Base-by-base conservation (phyloP, 2,888 invertebrate genomes). In the Xanthorhoe spadicearia region DNA sequence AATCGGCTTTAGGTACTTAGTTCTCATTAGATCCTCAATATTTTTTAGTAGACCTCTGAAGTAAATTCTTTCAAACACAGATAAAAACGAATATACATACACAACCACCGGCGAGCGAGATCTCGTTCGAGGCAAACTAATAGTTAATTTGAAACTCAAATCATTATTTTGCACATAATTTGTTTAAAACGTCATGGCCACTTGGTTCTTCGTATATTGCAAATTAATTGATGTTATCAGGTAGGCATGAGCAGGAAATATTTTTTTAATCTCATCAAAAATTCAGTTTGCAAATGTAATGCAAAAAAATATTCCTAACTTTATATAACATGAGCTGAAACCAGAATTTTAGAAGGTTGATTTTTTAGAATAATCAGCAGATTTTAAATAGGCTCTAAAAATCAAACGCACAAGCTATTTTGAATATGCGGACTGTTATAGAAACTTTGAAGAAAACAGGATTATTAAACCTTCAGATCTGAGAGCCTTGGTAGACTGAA, bases 161-260 rank as follows among this genome's bases (percentile, higher is more conserved):
- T 10, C 38, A 38, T 38, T 10, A 38, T 38, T 9, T 23, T 13
- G 38, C 13, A 43, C 38, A 43, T 43, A 5, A 13, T 43, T 43
- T 43, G 38, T 13, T 23, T 23, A 23, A 23, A 23, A 43, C 38
- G 2, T 13, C 38, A 43, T 13, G 38, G 38, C 3, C 38, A 43
- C 38, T 13, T 10, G 32, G 32, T 7, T 4, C 32, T 7, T 32
- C 38, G 38, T 13, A 13, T 13, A 38, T 38, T 13, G 38, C 38
- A 43, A 43, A 43, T 43, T 43, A 43, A 43, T 43, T 43, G 38
- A 43, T 43, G 38, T 43, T 48, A 13, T 48, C 13, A 15, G 5
- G 17, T 48, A 48, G 48, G 48, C 48, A 48, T 38, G 38, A 43
- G 15, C 48, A 48, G 48, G 48, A 48, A 48, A 48, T 17, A 48